Evolutionary conservation across 2,888 invertebrate species (phyloP), one percentile per base, ranked within the genome.

Genomic region (Panopea generosa): DNA sequence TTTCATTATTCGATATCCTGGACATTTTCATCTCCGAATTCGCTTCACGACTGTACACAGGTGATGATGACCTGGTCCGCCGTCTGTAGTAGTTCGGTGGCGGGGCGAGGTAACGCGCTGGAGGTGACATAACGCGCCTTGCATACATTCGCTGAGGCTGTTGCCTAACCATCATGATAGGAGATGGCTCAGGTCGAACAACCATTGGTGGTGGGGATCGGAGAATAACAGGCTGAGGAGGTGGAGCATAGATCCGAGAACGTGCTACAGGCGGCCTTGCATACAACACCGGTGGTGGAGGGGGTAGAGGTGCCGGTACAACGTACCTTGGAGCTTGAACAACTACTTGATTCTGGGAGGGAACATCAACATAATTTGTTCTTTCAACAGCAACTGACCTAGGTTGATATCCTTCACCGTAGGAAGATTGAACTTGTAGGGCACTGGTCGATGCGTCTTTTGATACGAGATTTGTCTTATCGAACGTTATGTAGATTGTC

Each of bases 401-500:
- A n/a, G 38, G 59, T n/a, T 24, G 53, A 14, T 66, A 60, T 22
- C 69, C 43, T n/a, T 29, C 24, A 56, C 47, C 38, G 11, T 29
- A 14, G 2, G 33, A 24, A 0, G 55, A 29, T 24, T 45, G 11
- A 0, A 43, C 26, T 20, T 18, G 56, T 24, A 80, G 62, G 2
- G 57, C 61, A 16, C 59, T 57, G 2, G 65, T 50, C 33, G 33
- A 33, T 7, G 33, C 56, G 11, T 60, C 66, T 57, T 40, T 75
- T 14, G 60, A 22, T 6, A 66, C 27, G 7, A 80, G 67, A 27
- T 80, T 80, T 2, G 75, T 24, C 38, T 80, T 80, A 33, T 80
- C 80, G 27, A 80, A 76, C 2, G 49, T 47, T 9, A 80, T 73
- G 43, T 80, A 80, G 26, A 80, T 80, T 1, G 73, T 73, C 16